Conservation (phyloP, 1,140 invertebrate species). For the Drosophila suzukii region DNA sequence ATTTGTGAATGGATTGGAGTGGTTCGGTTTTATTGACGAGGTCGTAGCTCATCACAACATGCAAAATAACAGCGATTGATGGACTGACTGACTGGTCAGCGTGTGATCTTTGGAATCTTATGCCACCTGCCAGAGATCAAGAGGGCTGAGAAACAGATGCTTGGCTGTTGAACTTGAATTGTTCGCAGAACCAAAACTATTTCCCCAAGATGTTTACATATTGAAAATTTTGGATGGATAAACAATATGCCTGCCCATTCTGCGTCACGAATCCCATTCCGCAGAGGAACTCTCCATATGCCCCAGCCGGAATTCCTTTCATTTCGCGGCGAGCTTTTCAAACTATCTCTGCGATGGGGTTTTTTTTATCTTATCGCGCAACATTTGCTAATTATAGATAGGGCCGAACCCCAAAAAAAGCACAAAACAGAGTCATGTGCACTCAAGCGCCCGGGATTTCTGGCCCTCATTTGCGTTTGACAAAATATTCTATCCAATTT, state of each 20-base stretch:
- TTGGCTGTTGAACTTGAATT: constrained; percentile 28
- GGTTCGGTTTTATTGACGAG: constrained; percentile 29
- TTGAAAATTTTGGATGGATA: constrained; percentile 10
- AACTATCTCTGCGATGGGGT: constrained; percentile 20
- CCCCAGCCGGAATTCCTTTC: constrained; percentile 38
- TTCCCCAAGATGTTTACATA: constrained; percentile 39
- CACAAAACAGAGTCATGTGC: constrained; percentile 33
- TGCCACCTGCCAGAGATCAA: constrained; percentile 28
- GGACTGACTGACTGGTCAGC: constrained; percentile 55
- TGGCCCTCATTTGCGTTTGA: constrained; percentile 27
- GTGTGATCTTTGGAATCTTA: constrained; percentile 22
- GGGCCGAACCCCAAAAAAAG: constrained; percentile 27
- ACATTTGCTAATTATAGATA: constrained; percentile 79
- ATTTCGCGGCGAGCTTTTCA: constrained; percentile 36
- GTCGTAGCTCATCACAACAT: constrained; percentile 46
- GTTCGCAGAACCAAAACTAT: constrained; percentile 24
- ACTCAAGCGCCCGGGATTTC: constrained; percentile 39
- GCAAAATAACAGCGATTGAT: constrained; percentile 64
- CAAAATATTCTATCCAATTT: background rate
- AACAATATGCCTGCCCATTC: constrained; percentile 30
- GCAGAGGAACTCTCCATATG: constrained; percentile 17
- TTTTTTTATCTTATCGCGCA: constrained; percentile 61
- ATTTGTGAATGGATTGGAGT: constrained; percentile 30
- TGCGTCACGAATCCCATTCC: constrained; percentile 21
- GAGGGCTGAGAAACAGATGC: constrained; percentile 30